Evolutionary conservation across 2,797 vertebrate species (phyloP), one percentile per base, ranked within the genome.

Genomic region (Enteromius afrohamiltoni): DNA sequence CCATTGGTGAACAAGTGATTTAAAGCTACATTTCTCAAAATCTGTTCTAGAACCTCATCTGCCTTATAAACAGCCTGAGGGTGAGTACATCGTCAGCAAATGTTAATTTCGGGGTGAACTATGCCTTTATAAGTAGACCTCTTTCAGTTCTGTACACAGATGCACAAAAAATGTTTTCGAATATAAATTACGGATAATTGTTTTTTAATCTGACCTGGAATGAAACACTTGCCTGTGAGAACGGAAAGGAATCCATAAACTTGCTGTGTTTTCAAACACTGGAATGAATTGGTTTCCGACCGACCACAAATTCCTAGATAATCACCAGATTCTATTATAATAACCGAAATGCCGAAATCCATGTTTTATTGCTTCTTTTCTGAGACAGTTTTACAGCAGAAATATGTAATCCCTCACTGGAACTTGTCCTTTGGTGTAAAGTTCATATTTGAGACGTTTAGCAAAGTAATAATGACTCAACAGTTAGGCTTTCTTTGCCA

Each of bases 381-480:
- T 64, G 40, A 19, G 40, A 67, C 31, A 40, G 7, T 29, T 67
- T 77, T 62, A 3, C 1, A 64, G 14, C 26, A 16, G n/a, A 49
- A 37, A 45, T 14, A 58, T 75, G 53, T 60, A 71, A 82, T 82
- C 67, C 47, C 14, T 47, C 19, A 34, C 5, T 76, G 29, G 49
- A 60, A 6, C 16, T 77, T 69, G 68, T 31, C 34, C 75, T 29
- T 53, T 64, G 62, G 47, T 40, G 45, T 77, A 83, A 69, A 79
- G 69, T 68, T 76, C 31, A 79, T 8, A 19, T 62, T 23, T 80
- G 49, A 73, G 42, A 47, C 2, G 6, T 82, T 68, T 68, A 37
- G 40, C 51, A 29, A 53, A 67, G 77, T 47, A 26, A 49, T 17
- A 34, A 79, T 82, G 67, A 85, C 75, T 82, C 58, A 77, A 45